phyloP scores from a whole-genome alignment of 2,888 invertebrate species.

The Agrochola lota region DNA sequence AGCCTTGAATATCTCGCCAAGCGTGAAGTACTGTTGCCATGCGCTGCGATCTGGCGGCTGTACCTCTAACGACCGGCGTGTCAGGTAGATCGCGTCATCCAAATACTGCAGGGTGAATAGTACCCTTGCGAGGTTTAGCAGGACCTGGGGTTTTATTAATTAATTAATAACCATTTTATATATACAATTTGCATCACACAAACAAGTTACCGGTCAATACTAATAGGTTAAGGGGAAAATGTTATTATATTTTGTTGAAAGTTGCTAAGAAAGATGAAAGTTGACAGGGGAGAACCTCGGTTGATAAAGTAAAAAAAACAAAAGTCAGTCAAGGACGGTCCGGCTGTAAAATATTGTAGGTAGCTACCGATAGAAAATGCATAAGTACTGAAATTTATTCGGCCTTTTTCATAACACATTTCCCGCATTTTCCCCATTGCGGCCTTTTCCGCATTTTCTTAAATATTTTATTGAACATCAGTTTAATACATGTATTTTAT shows the following conservation, averaged over 20 bases:
- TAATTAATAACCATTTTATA: too few relatives aligned
- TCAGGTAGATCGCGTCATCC: conserved; percentile 97
- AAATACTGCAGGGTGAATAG: conserved; percentile 96
- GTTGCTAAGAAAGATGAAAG: too few relatives aligned
- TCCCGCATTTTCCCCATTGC: not conserved
- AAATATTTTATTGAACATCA: not conserved
- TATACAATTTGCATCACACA: too few relatives aligned
- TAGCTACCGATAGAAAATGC: not conserved
- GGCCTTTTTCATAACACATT: not conserved
- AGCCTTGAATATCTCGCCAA: conserved; percentile 97
- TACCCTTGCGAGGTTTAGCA: conserved; percentile 96
- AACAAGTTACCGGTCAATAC: too few relatives aligned
- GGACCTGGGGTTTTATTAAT: conserved; percentile 84
- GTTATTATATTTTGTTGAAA: not conserved
- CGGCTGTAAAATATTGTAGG: not conserved
- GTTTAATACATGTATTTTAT: not conserved
- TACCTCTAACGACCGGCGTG: conserved; percentile 95
- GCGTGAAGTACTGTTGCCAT: conserved; percentile 97
- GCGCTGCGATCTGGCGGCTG: conserved; percentile 96
- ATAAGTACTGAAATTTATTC: not conserved
- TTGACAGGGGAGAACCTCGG: not conserved
- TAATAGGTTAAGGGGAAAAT: not conserved
- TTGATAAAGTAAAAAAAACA: not conserved
- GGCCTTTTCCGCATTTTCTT: not conserved
- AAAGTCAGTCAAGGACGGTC: not conserved